Conservation (phyloP, 2,888 invertebrate genomes). For the Meliscaeva auricollis region DNA sequence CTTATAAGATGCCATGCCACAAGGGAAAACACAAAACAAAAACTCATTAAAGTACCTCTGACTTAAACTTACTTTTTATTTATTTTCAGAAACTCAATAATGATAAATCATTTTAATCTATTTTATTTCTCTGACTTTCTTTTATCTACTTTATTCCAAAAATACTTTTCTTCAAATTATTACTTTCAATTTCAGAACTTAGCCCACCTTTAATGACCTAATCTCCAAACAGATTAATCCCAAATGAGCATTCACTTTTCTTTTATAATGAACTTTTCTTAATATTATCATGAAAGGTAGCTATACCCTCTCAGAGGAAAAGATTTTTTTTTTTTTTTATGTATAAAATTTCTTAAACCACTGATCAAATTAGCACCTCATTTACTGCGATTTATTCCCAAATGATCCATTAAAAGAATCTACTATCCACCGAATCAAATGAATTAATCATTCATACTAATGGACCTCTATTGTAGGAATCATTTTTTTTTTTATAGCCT, state of each 20-base stretch:
- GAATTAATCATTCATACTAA: slow-evolving; percentile 62
- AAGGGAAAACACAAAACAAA: no score
- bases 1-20: no score
- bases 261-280: background rate
- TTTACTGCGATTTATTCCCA: slow-evolving; percentile 35
- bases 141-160: background rate
- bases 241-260: slow-evolving; percentile 19
- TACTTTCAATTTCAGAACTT: background rate
- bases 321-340: background rate
- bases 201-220: slow-evolving; percentile 14
- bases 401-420: slow-evolving; percentile 26
- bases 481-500: background rate
- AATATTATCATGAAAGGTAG: background rate
- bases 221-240: slow-evolving; percentile 14
- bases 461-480: slow-evolving; percentile 26
- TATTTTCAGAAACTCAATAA: background rate
- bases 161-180: background rate
- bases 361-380: slow-evolving; percentile 53
- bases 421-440: background rate
- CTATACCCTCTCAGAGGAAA: background rate
- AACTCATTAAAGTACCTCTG: no score
- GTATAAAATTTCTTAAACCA: slow-evolving; percentile 2
- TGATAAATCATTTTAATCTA: slow-evolving; percentile 5
- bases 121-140: background rate
- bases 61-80: background rate